Evolutionary conservation across 2,888 invertebrate genomes (phyloP), one percentile per base, ranked within the genome.

Genomic region (Crematogaster levior): DNA sequence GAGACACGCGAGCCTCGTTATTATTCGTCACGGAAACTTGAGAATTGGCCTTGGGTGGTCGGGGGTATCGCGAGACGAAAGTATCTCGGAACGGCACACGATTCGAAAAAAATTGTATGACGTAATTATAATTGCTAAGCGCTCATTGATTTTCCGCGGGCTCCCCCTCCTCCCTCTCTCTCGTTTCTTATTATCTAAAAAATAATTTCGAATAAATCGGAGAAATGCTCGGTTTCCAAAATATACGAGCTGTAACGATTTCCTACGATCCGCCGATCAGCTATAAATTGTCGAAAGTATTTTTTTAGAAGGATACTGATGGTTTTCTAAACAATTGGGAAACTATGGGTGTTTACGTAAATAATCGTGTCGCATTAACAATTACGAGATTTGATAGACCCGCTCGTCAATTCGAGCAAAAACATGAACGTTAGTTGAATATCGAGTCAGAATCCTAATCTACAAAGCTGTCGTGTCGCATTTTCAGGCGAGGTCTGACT

Each of bases 401-500:
- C 10, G 10, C 1, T 12, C 15, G 1, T 27, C 4, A 6, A 27
- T 40, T 12, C 15, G 15, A 24, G n/a, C n/a, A n/a, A n/a, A n/a
- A n/a, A n/a, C n/a, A n/a, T n/a, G n/a, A n/a, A n/a, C n/a, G n/a
- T n/a, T n/a, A n/a, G 24, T 24, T 6, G 7, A 7, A 24, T 15
- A 15, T 6, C 6, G 40, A 15, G 24, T 3, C 9, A 24, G 40
- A 63, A 65, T 43, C 27, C 5, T 7, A 18, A 65, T 75, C 27
- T 65, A 15, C 51, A 63, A 63, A 63, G 18, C 48, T 24, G 1
- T 37, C 21, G n/a, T 30, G 21, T 77, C 34, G 43, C 12, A 18
- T 83, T 97, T 97, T 72, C 96, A 99, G 99, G 94, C 97, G 99
- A 93, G 99, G 99, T 77, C 95, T 99, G 88, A 99, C 99, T 92